Evolutionary conservation across 1,140 invertebrate species (phyloP).

Genomic region (Caenorhabditis tropicalis): DNA sequence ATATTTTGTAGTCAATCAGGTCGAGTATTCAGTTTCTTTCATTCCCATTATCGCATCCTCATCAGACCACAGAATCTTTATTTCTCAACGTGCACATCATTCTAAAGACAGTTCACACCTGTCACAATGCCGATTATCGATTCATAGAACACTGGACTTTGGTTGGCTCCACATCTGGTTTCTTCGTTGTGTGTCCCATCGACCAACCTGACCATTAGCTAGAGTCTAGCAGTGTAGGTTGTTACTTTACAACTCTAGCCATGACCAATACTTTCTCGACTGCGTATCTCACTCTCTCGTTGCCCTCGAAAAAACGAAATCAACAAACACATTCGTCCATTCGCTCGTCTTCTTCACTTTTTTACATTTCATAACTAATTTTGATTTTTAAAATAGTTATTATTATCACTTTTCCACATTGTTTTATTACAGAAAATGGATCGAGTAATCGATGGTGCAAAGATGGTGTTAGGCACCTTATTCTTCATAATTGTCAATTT

Average conservation of each 20-base stretch:
- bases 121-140: no score
- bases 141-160: background rate
- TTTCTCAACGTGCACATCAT: no score
- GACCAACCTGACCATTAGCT: background rate
- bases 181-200: background rate
- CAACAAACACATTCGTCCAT: background rate
- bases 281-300: background rate
- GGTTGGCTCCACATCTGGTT: background rate
- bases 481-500: slow-evolving; percentile 14
- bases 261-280: background rate
- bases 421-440: background rate
- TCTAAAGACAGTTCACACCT: no score
- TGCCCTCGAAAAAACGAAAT: background rate
- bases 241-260: slow-evolving; percentile 28
- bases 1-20: no score
- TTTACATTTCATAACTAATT: background rate
- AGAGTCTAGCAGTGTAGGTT: background rate
- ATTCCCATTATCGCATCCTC: no score
- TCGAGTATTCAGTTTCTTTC: no score
- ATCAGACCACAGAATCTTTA: no score
- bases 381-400: background rate
- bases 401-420: background rate
- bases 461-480: background rate
- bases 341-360: no score
- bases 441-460: background rate